Evolutionary conservation across 1,140 invertebrate genomes (phyloP), one percentile per base, ranked within the genome.

Genomic region (Drosophila repleta): DNA sequence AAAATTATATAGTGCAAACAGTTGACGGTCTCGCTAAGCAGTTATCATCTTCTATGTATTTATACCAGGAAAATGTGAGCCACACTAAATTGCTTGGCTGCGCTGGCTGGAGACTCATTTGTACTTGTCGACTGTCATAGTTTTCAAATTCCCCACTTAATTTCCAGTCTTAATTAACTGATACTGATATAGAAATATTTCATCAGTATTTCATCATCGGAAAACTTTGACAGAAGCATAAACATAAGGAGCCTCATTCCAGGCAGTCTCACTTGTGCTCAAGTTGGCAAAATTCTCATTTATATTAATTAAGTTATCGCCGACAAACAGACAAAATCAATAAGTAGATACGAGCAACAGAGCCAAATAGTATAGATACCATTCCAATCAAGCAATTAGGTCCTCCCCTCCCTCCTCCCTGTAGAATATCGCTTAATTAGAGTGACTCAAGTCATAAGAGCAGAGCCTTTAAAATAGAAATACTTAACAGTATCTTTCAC

Each of bases 241-340:
- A 41, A 15, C 37, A 11, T 37, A n/a, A 41, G 53, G 20, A 26
- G 4, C 24, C 8, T 43, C 21, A 43, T 29, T 43, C 1, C 5
- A 29, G 11, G 26, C 41, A 7, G 20, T 52, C 39, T 24, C 39
- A 32, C 18, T 39, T 21, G 52, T 45, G 53, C 45, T 39, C 39
- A 70, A 56, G 52, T 52, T 20, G 43, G 51, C 68, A 58, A 66
- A 51, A 43, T 52, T 51, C 62, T 57, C 68, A 71, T 71, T 66
- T 65, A 52, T 58, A 43, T 57, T 58, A 65, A 71, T 71, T 65
- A 65, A 51, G 56, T 65, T 65, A 65, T 43, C 15, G 45, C 45
- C 26, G 52, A 21, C 18, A 26, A 37, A 8, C 26, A 45, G 18
- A 57, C 21, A 65, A 65, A 71, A 66, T 71, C 68, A 66, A 58